Conservation (phyloP, 1,140 invertebrate genomes). For the Stegodyphus dumicola region DNA sequence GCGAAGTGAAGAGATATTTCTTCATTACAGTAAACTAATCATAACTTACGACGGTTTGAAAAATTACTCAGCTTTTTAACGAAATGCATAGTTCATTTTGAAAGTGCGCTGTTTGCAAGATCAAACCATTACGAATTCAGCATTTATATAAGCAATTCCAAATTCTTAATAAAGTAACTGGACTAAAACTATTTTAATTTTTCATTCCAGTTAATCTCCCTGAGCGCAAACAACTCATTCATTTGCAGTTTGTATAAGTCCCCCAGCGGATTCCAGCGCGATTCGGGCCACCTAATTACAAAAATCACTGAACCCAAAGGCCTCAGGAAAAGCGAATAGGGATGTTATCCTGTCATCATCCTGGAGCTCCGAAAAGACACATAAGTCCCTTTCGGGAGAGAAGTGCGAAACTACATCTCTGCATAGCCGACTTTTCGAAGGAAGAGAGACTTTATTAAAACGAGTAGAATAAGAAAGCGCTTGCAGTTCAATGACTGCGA, state of each 20-base stretch:
- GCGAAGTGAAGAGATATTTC: too few species aligned
- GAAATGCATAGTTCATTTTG: too few species aligned
- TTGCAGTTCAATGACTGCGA: neutral
- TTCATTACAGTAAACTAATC: too few species aligned
- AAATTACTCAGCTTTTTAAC: too few species aligned
- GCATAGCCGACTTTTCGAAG: neutral
- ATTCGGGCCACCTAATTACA: constrained; percentile 22
- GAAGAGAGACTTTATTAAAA: neutral
- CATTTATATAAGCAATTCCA: too few species aligned
- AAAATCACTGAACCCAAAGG: constrained; percentile 18
- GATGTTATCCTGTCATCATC: constrained; percentile 16
- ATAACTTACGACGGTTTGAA: too few species aligned
- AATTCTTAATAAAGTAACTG: too few species aligned
- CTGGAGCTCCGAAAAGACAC: neutral
- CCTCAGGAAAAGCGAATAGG: neutral
- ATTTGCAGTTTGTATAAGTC: constrained; percentile 6
- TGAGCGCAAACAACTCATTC: neutral
- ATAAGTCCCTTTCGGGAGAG: constrained; percentile 4
- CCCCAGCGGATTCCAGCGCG: neutral
- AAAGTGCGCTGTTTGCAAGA: too few species aligned
- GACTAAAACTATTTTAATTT: too few species aligned
- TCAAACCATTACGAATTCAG: too few species aligned
- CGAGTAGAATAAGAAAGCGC: neutral
- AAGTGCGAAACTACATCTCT: neutral
- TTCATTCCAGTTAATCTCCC: too few species aligned